Base-by-base conservation (phyloP, 2,888 invertebrate species). In the Brachylomia viminalis region DNA sequence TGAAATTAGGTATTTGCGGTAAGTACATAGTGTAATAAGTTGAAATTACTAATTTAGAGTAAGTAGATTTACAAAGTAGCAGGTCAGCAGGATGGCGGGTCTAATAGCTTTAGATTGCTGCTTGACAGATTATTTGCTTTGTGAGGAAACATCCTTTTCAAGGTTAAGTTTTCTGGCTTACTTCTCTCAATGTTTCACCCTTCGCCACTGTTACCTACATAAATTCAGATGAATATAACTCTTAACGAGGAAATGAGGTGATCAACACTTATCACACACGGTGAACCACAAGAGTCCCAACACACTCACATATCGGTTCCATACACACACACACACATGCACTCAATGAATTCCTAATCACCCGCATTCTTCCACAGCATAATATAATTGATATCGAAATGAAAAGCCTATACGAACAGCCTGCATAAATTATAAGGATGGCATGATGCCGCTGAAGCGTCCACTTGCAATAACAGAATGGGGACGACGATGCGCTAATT, bases 401-500 rank as follows among this genome's bases (percentile, higher is more conserved):
- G 23, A 81, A 71, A 75, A 62, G 49, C 70, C 75, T 75, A 74
- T 75, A 79, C 70, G 73, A 58, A 64, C n/a, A 70, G 71, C 77
- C 27, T 72, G 64, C 67, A 83, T 81, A 83, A 80, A 82, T 85
- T 77, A 81, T 85, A 74, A 68, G 72, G 76, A 81, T 64, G 76
- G 49, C 66, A 73, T 62, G 77, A 74, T 72, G 66, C 70, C 69
- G n/a, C 73, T 73, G 61, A 79, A 79, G 70, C 85, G 73, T 85
- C 78, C 84, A 83, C 86, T 85, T 74, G 84, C 86, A 90, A 89
- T 88, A 88, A 77, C 83, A 84, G 82, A 89, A 90, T 84, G 88
- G 75, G 87, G 77, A 80, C 88, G 86, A 87, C 87, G 87, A 86
- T 82, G 87, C 85, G 86, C 89, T 90, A 91, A 90, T 90, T 89